Evolutionary conservation across 1,140 invertebrate genomes (phyloP).

Genomic region (Hypothenemus hampei): DNA sequence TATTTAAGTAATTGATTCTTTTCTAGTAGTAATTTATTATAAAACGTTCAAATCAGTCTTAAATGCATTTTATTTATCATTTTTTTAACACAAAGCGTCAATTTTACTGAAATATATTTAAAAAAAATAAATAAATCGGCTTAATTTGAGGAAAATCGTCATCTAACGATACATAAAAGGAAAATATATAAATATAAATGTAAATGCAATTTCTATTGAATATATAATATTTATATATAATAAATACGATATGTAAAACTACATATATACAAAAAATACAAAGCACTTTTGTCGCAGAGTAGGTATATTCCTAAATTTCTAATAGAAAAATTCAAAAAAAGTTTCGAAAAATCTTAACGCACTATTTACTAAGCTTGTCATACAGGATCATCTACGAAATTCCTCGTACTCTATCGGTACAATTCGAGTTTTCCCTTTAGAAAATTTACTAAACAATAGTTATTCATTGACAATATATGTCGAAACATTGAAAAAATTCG

Average conservation of each 20-base stretch:
- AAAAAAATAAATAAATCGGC: not conserved
- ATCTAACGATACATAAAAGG: no score
- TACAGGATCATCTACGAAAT: no score
- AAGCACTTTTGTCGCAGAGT: not conserved
- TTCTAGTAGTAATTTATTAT: not conserved
- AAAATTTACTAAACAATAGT: no score
- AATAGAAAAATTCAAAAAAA: not conserved
- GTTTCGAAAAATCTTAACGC: no score
- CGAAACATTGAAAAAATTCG: no score
- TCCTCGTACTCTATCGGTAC: no score
- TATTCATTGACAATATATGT: no score
- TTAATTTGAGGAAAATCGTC: constrained; percentile 2
- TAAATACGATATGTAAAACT: constrained; percentile 14
- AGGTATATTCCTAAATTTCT: not conserved
- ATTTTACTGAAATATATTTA: constrained; percentile 9
- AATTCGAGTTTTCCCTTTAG: no score
- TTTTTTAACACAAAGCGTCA: constrained; percentile 24
- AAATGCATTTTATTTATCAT: constrained; percentile 26
- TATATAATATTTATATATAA: constrained; percentile 10
- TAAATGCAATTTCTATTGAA: constrained; percentile 4
- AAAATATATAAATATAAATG: no score
- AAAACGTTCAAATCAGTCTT: constrained; percentile 15
- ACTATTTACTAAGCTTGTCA: no score
- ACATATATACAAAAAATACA: constrained; percentile 9
- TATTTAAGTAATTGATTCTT: not conserved